Base-by-base conservation (phyloP, 2,888 invertebrate genomes). In the Lapara coniferarum region DNA sequence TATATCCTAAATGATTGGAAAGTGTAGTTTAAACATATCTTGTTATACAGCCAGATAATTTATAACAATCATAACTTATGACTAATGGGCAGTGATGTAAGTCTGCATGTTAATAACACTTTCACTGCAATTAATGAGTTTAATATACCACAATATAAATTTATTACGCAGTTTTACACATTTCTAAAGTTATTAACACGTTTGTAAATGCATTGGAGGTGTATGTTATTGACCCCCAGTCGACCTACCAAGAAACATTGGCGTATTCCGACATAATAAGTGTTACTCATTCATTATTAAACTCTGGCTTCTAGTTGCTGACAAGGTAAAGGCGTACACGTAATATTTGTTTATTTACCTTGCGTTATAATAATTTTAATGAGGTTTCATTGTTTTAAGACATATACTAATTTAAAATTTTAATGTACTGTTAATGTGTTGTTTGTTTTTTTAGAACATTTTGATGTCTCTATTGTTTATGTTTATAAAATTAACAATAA, bases 221-320 rank as follows among this genome's bases (percentile, higher is more conserved):
- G 37, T 67, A 73, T 71, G 71, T 70, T 69, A 69, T 69, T 71
- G 69, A 72, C 75, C 72, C 25, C 74, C 44, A 52, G 69, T 71
- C 79, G 84, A 79, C 85, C 83, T 78, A 85, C 79, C 83, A 72
- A 74, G 53, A 81, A 79, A 82, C 78, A 74, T 76, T 79, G 71
- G 81, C 78, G 74, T 83, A 86, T 87, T 83, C 84, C 82, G 77
- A 78, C 81, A 78, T 75, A 80, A 78, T 81, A 78, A 68, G 30
- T 55, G 53, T 70, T 68, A 68, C 68, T 74, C 69, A 70, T 69
- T 73, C 46, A 66, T 66, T 69, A 66, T 44, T 69, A 49, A 59
- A 55, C 57, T 57, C 46, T 69, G 46, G n/a, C 37, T 63, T 63
- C 16, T 63, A 63, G 63, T 63, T 63, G 59, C 37, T 16, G 59